Base-by-base conservation (phyloP, 1,140 invertebrate species). In the Mya arenaria region DNA sequence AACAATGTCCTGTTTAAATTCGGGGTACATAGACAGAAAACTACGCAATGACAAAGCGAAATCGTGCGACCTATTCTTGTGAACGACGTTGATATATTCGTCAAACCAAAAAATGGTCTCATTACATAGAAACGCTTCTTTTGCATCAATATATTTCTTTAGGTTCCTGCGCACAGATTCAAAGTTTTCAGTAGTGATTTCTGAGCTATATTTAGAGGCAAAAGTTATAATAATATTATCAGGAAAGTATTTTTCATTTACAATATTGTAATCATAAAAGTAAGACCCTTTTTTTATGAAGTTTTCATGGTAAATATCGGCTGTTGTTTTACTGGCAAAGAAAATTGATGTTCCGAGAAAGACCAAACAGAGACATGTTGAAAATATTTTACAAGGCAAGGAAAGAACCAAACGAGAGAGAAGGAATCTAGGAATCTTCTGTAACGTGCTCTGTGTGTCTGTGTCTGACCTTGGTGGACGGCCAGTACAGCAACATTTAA, bases 401-500 rank as follows among this genome's bases (percentile, higher is more conserved):
- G 58, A 37, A 3, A 77, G 25, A 30, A 48, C 41, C n/a, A 28
- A 77, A 34, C 73, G 34, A 23, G 73, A 63, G 28, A 77, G 63
- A 2, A 77, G 30, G 0, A 15, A 36, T 44, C 73, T 23, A 17
- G 73, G 13, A 1, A 39, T 37, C 5, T 41, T n/a, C 52, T 77
- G 37, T 6, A 41, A 30, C 8, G 23, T 23, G 13, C 58, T 52
- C 39, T 77, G 58, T 17, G 60, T 63, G 23, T 77, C 73, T 25
- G 44, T 62, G 17, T 62, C 15, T 15, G 58, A 48, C 30, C 48
- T 41, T 23, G 73, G 73, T 5, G 41, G 39, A 25, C 34, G 63
- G 4, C 73, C 73, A 34, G 58, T 48, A 25, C 73, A 77, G 36
- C 73, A 77, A 28, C 73, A 77, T 28, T 65, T 77, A 1, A 77